These are phyloP conservation scores for Haliclona indistincta DNA, from an alignment of 37 sponge, comb jelly and placozoan genomes.

Conservation along the genomic window DNA sequence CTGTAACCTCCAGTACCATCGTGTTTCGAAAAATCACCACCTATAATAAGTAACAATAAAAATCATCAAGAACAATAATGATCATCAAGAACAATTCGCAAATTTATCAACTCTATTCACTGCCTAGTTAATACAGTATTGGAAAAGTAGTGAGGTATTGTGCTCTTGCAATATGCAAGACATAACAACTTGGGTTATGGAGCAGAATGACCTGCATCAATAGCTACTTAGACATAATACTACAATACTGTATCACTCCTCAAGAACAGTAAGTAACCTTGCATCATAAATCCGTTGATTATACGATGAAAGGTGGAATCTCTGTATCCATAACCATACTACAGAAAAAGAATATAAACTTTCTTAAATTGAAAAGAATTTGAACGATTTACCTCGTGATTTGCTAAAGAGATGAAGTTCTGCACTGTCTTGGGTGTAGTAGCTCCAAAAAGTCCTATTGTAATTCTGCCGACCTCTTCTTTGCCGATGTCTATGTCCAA, in stretches of 20 bases:
- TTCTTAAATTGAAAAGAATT: not conserved
- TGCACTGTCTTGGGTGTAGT: slow-evolving; percentile 81
- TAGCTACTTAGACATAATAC: not conserved
- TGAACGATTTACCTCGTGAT: slow-evolving; percentile 51
- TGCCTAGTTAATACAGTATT: not conserved
- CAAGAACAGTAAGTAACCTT: slow-evolving; percentile 31
- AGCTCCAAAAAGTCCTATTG: slow-evolving; percentile 78
- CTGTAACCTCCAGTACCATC: slow-evolving; percentile 83
- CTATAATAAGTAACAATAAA: slow-evolving; percentile 3
- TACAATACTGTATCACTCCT: not conserved
- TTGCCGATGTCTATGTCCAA: slow-evolving; percentile 67
- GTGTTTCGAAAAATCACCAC: slow-evolving; percentile 68
- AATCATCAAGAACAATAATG: not conserved
- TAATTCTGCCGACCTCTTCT: slow-evolving; percentile 40
- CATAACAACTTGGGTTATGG: not conserved
- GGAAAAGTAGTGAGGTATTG: not conserved
- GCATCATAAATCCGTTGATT: slow-evolving; percentile 82
- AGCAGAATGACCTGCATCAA: not conserved
- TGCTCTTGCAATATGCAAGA: not conserved
- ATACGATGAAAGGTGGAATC: slow-evolving; percentile 60
- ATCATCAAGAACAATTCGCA: not conserved
- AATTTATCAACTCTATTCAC: not conserved
- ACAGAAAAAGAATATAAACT: not conserved
- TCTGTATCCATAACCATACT: slow-evolving; percentile 71
- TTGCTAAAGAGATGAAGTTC: slow-evolving; percentile 75